Conservation (phyloP, 2,888 invertebrate genomes). For the Acanthosepion pharaonis region DNA sequence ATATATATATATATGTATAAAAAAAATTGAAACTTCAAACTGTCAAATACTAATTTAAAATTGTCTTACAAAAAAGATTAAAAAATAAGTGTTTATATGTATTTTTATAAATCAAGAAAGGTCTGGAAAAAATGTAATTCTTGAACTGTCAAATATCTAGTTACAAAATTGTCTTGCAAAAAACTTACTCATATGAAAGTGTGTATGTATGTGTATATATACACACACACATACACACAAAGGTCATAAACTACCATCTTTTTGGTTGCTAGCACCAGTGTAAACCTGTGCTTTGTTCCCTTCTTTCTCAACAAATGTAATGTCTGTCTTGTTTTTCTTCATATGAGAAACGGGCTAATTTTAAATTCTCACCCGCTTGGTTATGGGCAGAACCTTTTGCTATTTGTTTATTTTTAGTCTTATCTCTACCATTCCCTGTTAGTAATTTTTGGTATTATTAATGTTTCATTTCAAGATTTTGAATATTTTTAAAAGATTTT, state of each 20-base stretch:
- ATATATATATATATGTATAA: background rate
- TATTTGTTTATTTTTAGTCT: background rate
- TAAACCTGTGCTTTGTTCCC: background rate
- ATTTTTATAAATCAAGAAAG: background rate
- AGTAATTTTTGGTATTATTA: background rate
- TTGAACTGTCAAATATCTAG: background rate
- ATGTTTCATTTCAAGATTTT: background rate
- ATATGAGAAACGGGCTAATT: background rate
- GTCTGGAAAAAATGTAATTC: background rate
- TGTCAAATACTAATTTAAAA: background rate
- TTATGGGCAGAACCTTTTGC: conserved; percentile 16
- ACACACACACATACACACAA: background rate
- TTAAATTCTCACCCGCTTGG: background rate
- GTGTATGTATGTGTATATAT: background rate
- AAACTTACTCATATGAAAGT: background rate
- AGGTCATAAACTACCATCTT: background rate
- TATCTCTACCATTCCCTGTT: background rate
- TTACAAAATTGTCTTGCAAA: conserved; percentile 13
- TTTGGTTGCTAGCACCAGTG: conserved; percentile 12
- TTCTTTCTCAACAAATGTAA: background rate
- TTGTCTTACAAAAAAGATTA: background rate
- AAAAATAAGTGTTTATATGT: background rate
- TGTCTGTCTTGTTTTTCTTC: background rate
- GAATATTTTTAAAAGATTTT: background rate
- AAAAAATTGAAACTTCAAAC: background rate